Percentiles rank a stretch among this genome's conserved stretches.
These are phyloP conservation scores for Brachionichthys hirsutus DNA, from an alignment of 2,113 vertebrate species.

Conservation along the genomic window DNA sequence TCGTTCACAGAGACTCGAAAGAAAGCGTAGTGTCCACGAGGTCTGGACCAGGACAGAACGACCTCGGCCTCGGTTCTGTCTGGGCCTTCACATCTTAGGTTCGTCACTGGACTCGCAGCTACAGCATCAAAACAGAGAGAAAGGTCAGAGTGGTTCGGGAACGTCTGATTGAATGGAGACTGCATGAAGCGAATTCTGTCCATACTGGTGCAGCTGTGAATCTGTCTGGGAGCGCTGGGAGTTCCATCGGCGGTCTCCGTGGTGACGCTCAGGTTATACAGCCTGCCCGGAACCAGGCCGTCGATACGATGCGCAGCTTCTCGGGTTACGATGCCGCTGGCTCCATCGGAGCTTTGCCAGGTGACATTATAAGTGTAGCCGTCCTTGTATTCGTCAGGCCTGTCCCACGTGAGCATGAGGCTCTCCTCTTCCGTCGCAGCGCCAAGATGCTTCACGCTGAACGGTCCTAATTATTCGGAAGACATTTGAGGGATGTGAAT, in stretches of 20 bases:
- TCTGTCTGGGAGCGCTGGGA: background rate
- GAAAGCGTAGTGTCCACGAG: slow-evolving; percentile 58
- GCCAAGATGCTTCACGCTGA: slow-evolving; percentile 9
- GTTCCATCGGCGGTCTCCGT: slow-evolving; percentile 54
- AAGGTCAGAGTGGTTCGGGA: background rate
- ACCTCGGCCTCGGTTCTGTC: slow-evolving; percentile 64
- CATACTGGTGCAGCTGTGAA: slow-evolving; percentile 75
- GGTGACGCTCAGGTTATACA: slow-evolving; percentile 66
- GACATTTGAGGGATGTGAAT: background rate
- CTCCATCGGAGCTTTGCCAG: background rate
- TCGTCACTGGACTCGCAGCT: slow-evolving; percentile 57
- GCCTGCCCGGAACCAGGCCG: slow-evolving; percentile 65
- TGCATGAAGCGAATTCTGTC: background rate
- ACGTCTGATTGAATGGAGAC: background rate
- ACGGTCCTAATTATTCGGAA: slow-evolving; percentile 50
- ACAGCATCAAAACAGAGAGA: slow-evolving; percentile 26
- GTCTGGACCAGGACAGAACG: slow-evolving; percentile 75
- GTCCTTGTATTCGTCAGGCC: slow-evolving; percentile 23
- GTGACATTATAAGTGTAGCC: slow-evolving; percentile 51
- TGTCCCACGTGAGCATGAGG: slow-evolving; percentile 61
- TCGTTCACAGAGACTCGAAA: slow-evolving; percentile 45
- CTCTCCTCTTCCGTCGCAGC: background rate
- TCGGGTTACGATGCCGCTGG: rapidly evolving
- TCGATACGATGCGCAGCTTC: rapidly evolving
- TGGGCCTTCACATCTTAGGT: slow-evolving; percentile 53